Conservation (phyloP, 2,888 invertebrate species). For the Coleophora flavipennella region DNA sequence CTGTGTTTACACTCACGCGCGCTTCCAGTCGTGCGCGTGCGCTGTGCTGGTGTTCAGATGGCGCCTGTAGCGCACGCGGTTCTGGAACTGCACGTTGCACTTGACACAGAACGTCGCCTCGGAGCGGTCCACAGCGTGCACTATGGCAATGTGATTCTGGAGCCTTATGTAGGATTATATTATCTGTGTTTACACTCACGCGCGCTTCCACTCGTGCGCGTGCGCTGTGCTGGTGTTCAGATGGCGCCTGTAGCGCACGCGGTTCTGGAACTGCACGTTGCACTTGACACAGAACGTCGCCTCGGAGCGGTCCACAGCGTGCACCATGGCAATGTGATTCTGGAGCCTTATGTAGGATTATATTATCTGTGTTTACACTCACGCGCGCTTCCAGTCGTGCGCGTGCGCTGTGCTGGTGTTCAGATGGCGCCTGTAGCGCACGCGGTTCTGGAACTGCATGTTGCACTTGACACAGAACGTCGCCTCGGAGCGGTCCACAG, state of each 20-base stretch:
- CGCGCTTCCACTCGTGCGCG: not conserved
- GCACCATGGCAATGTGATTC: not conserved
- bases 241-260: not conserved
- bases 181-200: not conserved
- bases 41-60: no score
- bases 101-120: no score
- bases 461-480: not conserved
- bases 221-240: not conserved
- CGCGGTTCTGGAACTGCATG: not conserved
- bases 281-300: not conserved
- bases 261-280: not conserved
- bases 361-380: not conserved
- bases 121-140: no score
- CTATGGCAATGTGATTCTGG: no score
- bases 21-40: no score
- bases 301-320: not conserved
- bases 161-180: no score
- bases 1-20: no score
- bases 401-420: not conserved
- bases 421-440: not conserved
- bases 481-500: not conserved
- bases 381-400: not conserved
- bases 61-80: no score
- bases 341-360: not conserved
- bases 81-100: no score